phyloP scores from a whole-genome alignment of 2,888 invertebrate species.

The Palloptera scutellata region DNA sequence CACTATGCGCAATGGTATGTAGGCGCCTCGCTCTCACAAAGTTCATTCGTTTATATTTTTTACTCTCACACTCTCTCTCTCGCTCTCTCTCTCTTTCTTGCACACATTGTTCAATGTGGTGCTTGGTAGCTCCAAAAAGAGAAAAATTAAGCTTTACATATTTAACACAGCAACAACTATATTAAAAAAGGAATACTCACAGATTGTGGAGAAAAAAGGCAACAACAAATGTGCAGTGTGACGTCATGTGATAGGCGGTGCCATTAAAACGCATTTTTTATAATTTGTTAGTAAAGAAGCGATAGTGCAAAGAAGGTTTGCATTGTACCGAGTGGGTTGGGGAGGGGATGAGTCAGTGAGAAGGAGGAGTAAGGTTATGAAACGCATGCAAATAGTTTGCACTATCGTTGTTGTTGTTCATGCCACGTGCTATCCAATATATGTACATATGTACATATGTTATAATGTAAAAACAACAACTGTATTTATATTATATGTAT shows the following conservation, averaged over 20 bases:
- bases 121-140: slow-evolving; percentile 30
- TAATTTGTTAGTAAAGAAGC: slow-evolving; percentile 11
- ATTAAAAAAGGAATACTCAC: slow-evolving; percentile 22
- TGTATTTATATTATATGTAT: too few relatives aligned
- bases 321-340: too few relatives aligned
- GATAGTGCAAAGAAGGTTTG: too few relatives aligned
- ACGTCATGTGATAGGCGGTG: slow-evolving; percentile 54
- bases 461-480: too few relatives aligned
- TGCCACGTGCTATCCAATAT: slow-evolving; percentile 15
- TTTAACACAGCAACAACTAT: slow-evolving; percentile 25
- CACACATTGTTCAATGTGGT: slow-evolving; percentile 12
- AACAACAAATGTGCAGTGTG: slow-evolving; percentile 42
- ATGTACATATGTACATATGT: background rate
- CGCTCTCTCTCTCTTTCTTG: slow-evolving; percentile 21
- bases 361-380: too few relatives aligned
- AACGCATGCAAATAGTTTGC: background rate
- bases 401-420: background rate
- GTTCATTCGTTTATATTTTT: slow-evolving; percentile 19
- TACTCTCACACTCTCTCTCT: slow-evolving; percentile 28
- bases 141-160: slow-evolving; percentile 35
- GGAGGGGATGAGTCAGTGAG: too few relatives aligned
- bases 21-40: background rate
- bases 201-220: slow-evolving; percentile 27
- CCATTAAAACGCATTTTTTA: slow-evolving; percentile 54
- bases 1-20: background rate